Evolutionary conservation across 2,113 vertebrate genomes (phyloP).

Genomic region (Alouatta palliata): DNA sequence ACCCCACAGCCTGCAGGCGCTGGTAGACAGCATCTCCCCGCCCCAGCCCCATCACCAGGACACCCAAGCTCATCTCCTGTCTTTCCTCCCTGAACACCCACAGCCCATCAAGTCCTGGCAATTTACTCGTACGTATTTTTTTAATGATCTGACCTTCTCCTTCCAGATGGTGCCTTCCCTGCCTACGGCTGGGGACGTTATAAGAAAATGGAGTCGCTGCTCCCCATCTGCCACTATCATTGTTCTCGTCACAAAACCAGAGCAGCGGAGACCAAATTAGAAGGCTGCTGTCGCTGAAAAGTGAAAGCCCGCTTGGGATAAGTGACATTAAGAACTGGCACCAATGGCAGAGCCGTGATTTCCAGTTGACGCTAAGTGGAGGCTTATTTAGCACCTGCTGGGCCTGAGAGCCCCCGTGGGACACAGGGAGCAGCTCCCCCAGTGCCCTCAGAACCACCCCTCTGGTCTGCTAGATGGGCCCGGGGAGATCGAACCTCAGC

Average conservation of each 20-base stretch:
- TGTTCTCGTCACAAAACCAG: not conserved
- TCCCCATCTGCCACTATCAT: slow-evolving; percentile 62
- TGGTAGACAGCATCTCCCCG: fast-evolving
- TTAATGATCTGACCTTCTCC: slow-evolving; percentile 70
- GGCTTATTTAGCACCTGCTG: not conserved
- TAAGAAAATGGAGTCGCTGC: slow-evolving; percentile 31
- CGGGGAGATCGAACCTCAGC: not conserved
- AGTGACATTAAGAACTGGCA: slow-evolving; percentile 11
- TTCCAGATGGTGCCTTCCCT: slow-evolving; percentile 67
- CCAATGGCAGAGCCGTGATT: not conserved
- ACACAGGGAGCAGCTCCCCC: not conserved
- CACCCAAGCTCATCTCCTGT: fast-evolving
- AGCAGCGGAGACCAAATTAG: not conserved
- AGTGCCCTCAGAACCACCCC: not conserved
- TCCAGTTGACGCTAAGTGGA: not conserved
- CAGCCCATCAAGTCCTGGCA: not conserved
- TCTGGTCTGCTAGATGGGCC: not conserved
- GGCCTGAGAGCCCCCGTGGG: fast-evolving
- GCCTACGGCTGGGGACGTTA: not conserved
- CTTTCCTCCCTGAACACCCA: not conserved
- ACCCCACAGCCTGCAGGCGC: not conserved
- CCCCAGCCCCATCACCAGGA: fast-evolving
- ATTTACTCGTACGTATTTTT: not conserved
- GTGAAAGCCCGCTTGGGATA: not conserved
- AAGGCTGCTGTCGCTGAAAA: not conserved